These are phyloP conservation scores for Eubasilissa regina DNA, from an alignment of 1,140 invertebrate genomes.

Conservation along the genomic window DNA sequence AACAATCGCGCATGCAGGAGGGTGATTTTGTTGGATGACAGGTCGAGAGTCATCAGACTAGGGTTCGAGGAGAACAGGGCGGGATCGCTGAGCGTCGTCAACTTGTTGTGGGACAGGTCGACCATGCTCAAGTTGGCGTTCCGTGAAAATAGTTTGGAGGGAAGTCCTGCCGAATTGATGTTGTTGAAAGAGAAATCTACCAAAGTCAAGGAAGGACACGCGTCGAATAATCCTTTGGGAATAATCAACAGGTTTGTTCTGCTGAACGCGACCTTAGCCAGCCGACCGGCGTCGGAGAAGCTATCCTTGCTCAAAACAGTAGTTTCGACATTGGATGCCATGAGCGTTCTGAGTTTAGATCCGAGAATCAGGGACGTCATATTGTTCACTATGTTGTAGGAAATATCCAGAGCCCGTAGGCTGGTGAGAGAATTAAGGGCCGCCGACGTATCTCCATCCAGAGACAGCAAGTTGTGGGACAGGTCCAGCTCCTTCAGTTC, in stretches of 20 bases:
- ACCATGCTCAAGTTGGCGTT: neutral
- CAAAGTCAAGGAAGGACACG: neutral
- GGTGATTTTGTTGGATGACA: slow-evolving; percentile 30
- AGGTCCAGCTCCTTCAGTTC: slow-evolving; percentile 34
- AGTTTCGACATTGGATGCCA: neutral
- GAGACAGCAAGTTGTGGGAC: slow-evolving; percentile 10
- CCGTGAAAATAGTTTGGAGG: neutral
- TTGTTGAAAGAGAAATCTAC: slow-evolving; percentile 8
- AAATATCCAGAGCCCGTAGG: neutral
- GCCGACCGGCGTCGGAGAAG: neutral
- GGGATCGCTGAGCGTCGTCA: neutral
- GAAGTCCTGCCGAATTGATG: neutral
- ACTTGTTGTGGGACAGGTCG: slow-evolving; percentile 42
- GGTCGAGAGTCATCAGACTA: slow-evolving; percentile 11
- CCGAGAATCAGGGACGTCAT: neutral
- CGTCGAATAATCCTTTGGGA: neutral
- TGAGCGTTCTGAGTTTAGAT: neutral
- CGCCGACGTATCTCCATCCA: neutral
- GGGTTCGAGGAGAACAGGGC: slow-evolving; percentile 6
- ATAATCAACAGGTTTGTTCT: neutral
- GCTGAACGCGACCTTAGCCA: neutral
- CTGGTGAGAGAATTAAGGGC: neutral
- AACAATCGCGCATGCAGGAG: neutral
- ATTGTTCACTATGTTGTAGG: neutral
- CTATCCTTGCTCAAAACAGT: neutral